Conservation (phyloP, 2,888 invertebrate species). For the Dryomyza anilis region DNA sequence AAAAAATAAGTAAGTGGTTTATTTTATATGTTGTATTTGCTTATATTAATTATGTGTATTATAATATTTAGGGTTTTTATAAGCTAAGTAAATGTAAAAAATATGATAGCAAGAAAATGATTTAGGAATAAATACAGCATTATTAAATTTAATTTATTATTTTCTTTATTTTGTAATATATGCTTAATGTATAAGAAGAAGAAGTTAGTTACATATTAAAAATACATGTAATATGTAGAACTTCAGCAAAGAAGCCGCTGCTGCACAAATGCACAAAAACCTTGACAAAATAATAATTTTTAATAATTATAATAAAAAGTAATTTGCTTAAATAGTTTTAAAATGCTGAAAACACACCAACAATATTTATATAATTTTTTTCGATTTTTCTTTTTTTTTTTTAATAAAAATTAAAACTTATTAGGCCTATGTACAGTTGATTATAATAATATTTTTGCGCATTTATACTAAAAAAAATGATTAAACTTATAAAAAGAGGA, state of each 20-base stretch:
- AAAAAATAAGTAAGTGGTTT: background rate
- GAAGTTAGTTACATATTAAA: background rate
- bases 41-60: slow-evolving; percentile 24
- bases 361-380: background rate
- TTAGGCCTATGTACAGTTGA: background rate
- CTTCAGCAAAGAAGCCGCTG: background rate
- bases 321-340: background rate
- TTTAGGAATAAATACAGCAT: background rate
- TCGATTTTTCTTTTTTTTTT: background rate
- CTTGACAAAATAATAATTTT: background rate
- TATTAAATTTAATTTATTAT: background rate
- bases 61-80: background rate
- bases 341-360: background rate
- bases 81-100: background rate
- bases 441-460: background rate
- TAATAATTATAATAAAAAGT: background rate
- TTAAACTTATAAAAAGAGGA: background rate
- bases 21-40: slow-evolving; percentile 14
- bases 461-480: background rate
- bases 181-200: background rate
- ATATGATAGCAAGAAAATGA: background rate
- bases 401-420: too few relatives aligned
- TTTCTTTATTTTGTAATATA: background rate
- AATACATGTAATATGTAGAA: background rate
- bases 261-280: slow-evolving; percentile 7